Conservation (phyloP, 2,113 vertebrate genomes). For the Sceloporus tristichus region DNA sequence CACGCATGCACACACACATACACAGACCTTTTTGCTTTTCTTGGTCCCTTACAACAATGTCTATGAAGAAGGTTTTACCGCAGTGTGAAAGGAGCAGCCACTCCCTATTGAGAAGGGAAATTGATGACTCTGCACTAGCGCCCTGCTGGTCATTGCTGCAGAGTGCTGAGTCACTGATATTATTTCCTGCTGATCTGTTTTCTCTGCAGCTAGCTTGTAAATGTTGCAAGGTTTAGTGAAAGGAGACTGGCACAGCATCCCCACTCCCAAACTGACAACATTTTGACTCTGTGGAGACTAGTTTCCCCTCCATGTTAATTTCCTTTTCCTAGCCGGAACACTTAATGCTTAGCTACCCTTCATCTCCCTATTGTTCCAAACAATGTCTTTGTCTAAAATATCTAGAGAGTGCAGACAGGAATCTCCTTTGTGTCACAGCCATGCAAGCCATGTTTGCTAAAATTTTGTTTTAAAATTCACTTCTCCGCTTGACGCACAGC, state of each 20-base stretch:
- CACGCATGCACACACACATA: neutral
- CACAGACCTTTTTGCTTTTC: neutral
- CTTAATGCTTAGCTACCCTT: conserved; percentile 30
- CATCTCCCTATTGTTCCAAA: conserved; percentile 47
- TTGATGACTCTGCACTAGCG: conserved; percentile 74
- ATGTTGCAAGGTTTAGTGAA: conserved; percentile 39
- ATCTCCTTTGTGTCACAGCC: conserved; percentile 55
- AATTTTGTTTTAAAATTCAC: conserved; percentile 53
- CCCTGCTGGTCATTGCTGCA: conserved; percentile 72
- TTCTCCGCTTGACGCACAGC: conserved; percentile 49
- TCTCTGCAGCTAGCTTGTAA: conserved; percentile 63
- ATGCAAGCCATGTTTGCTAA: conserved; percentile 58
- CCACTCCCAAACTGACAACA: neutral
- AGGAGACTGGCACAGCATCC: conserved; percentile 52
- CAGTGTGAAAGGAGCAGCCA: conserved; percentile 68
- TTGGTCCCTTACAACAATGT: neutral
- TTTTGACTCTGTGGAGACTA: neutral
- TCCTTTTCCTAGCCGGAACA: conserved; percentile 16
- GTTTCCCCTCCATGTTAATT: neutral
- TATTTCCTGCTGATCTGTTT: conserved; percentile 72
- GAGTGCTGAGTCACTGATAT: conserved; percentile 77
- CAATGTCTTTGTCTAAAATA: conserved; percentile 56
- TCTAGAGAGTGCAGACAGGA: conserved; percentile 47
- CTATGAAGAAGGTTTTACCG: conserved; percentile 46
- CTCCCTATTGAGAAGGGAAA: conserved; percentile 65